Conservation (phyloP, 1,140 invertebrate species). For the Parapsyche elsis region DNA sequence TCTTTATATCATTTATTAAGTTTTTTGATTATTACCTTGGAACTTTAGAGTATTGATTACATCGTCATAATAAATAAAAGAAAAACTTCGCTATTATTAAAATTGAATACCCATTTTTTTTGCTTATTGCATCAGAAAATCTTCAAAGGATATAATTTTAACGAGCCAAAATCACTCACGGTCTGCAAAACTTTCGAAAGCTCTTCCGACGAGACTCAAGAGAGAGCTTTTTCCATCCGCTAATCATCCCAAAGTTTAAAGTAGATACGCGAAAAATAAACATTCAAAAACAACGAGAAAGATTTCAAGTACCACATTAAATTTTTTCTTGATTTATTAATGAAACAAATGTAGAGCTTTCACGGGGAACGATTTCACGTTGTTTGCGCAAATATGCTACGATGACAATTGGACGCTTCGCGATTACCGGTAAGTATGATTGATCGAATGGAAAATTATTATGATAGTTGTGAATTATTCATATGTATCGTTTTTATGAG, state of each 20-base stretch:
- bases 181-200: slow-evolving; percentile 34
- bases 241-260: slow-evolving; percentile 18
- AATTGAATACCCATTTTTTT: neutral
- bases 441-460: slow-evolving; percentile 28
- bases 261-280: neutral
- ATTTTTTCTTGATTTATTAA: too few relatives aligned
- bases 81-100: neutral
- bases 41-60: too few relatives aligned
- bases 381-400: neutral
- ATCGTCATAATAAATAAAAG: too few relatives aligned
- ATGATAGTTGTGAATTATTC: slow-evolving; percentile 38
- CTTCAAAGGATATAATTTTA: slow-evolving; percentile 32
- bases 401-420: slow-evolving; percentile 17
- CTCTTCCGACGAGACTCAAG: slow-evolving; percentile 18
- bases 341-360: too few relatives aligned
- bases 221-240: slow-evolving; percentile 24
- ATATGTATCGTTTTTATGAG: neutral
- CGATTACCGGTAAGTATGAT: slow-evolving; percentile 20
- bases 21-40: too few relatives aligned
- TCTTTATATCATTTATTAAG: too few relatives aligned
- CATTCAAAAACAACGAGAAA: too few relatives aligned
- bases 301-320: too few relatives aligned
- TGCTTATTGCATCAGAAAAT: neutral
- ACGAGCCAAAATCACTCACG: slow-evolving; percentile 39
- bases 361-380: too few relatives aligned